phyloP scores from a whole-genome alignment of 2,797 vertebrate genomes.

The Nyctibius grandis region DNA sequence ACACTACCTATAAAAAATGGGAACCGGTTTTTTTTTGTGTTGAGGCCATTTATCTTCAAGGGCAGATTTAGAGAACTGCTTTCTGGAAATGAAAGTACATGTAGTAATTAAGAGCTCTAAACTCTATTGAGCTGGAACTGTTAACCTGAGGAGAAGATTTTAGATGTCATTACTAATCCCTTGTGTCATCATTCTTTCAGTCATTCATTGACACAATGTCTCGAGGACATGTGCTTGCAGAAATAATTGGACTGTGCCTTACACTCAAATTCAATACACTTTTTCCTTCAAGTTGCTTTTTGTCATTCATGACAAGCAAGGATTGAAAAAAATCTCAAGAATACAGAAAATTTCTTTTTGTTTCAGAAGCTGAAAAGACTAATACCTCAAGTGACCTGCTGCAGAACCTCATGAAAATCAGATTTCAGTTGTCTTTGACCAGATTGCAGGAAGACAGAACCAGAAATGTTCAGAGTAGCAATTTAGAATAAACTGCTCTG shows the following conservation, averaged over 20 bases:
- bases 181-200: background rate
- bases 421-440: background rate
- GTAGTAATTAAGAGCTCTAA: constrained; percentile 1
- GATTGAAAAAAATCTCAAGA: background rate
- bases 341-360: background rate
- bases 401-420: background rate
- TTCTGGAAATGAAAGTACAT: background rate
- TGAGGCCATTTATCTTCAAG: background rate
- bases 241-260: background rate
- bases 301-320: background rate
- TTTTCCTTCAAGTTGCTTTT: background rate
- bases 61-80: background rate
- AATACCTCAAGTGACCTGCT: background rate
- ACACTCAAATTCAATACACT: background rate
- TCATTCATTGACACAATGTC: background rate
- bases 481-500: constrained; percentile 10
- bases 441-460: background rate
- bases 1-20: background rate
- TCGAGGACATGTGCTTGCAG: background rate
- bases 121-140: background rate
- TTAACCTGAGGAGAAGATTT: background rate
- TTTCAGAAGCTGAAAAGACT: background rate
- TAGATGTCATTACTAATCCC: background rate
- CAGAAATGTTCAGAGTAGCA: background rate
- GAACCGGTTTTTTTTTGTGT: background rate